These are phyloP conservation scores for Agrochola circellaris DNA, from an alignment of 2,888 invertebrate species.

Conservation along the genomic window DNA sequence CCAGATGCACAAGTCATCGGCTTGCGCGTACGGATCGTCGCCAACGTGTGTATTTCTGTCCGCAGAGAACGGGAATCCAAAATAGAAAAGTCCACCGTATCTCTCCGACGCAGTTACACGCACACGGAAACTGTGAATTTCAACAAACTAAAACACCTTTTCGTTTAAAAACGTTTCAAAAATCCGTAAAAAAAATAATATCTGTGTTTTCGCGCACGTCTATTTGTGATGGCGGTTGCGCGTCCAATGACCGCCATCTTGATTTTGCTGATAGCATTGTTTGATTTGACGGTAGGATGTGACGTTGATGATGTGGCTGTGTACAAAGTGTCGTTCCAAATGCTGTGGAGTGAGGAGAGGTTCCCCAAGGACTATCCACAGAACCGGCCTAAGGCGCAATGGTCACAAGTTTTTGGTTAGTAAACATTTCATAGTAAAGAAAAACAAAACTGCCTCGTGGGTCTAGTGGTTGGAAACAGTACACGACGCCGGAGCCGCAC, in stretches of 20 bases:
- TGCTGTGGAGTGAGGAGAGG: constrained; percentile 96
- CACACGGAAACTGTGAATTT: constrained; percentile 72
- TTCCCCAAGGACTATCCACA: constrained; percentile 97
- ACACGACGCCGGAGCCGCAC: too few species aligned
- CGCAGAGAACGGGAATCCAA: constrained; percentile 80
- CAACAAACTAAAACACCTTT: constrained; percentile 66
- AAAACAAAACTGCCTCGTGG: neutral
- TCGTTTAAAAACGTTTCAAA: constrained; percentile 56
- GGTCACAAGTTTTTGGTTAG: constrained; percentile 97
- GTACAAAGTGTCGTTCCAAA: constrained; percentile 96
- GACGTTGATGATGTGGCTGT: constrained; percentile 95
- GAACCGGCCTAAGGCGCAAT: constrained; percentile 97
- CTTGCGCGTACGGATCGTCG: constrained; percentile 78
- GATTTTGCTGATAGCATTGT: constrained; percentile 73
- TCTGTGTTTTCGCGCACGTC: constrained; percentile 67
- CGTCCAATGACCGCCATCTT: constrained; percentile 84
- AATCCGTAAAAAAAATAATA: constrained; percentile 28
- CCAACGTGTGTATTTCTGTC: constrained; percentile 88
- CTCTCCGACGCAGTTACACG: constrained; percentile 82
- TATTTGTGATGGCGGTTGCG: constrained; percentile 74
- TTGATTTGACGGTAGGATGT: constrained; percentile 86
- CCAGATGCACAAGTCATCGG: constrained; percentile 74
- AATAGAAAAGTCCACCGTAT: constrained; percentile 89
- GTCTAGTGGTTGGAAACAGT: neutral
- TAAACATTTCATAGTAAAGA: constrained; percentile 57